Evolutionary conservation across 2,113 vertebrate genomes (phyloP).

Genomic region (Pomatorhinus ruficollis): DNA sequence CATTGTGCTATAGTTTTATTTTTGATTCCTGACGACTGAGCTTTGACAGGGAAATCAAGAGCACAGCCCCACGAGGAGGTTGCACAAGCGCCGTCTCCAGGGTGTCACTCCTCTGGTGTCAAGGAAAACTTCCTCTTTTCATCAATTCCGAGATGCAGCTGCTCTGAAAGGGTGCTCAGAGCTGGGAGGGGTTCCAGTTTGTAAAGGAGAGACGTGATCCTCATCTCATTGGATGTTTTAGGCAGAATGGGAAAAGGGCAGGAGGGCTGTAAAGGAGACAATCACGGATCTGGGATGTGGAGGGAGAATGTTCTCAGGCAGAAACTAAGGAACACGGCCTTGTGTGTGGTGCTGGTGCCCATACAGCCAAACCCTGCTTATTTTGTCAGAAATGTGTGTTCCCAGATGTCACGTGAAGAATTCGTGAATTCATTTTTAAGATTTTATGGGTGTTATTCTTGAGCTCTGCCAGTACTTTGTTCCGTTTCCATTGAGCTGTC

Average conservation of each 20-base stretch:
- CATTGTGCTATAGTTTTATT: not conserved
- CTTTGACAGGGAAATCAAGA: conserved; percentile 2
- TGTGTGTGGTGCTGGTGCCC: not conserved
- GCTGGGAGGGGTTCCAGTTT: not conserved
- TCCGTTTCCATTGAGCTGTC: not conserved
- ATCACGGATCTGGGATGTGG: not conserved
- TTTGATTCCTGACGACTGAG: not conserved
- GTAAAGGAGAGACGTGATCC: not conserved
- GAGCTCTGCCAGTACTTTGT: not conserved
- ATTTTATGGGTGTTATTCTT: not conserved
- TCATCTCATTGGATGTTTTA: not conserved
- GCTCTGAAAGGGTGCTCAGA: not conserved
- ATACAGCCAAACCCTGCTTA: not conserved
- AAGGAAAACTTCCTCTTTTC: conserved; percentile 81
- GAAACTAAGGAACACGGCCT: not conserved
- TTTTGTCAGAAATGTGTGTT: not conserved
- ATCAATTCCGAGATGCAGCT: conserved; percentile 58
- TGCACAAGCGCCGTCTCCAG: conserved; percentile 66
- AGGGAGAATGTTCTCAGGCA: not conserved
- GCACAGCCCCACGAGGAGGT: conserved; percentile 3
- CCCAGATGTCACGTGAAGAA: not conserved
- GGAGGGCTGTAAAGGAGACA: not conserved
- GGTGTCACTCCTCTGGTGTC: conserved; percentile 75
- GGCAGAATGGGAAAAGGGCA: not conserved
- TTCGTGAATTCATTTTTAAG: not conserved